Conservation (phyloP, 2,888 invertebrate genomes). For the Ornithoptera alexandrae region DNA sequence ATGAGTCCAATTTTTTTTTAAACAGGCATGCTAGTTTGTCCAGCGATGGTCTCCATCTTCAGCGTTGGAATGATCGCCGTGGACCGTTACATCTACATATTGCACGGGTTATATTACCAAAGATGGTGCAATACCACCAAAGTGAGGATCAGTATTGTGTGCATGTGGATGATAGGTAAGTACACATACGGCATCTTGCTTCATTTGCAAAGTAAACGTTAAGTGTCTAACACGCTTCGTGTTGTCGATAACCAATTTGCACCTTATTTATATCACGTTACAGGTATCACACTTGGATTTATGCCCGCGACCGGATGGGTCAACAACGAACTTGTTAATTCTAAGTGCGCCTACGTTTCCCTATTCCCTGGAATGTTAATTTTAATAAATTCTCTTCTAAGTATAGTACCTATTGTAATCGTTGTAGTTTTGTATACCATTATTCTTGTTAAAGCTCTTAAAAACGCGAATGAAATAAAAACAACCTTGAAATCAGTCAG, state of each 20-base stretch:
- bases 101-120: conserved; percentile 82
- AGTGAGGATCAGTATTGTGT: conserved; percentile 76
- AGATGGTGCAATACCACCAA: conserved; percentile 80
- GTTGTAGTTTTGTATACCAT: conserved; percentile 78
- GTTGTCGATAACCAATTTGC: conserved; percentile 33
- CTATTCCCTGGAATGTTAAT: conserved; percentile 78
- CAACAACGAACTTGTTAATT: conserved; percentile 50
- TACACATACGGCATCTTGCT: neutral
- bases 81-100: conserved; percentile 83
- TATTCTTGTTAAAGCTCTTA: conserved; percentile 79
- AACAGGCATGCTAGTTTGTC: conserved; percentile 82
- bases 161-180: conserved; percentile 81
- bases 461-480: conserved; percentile 60
- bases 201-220: conserved; percentile 12
- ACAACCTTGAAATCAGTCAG: conserved; percentile 48
- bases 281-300: conserved; percentile 80
- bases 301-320: conserved; percentile 81
- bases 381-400: conserved; percentile 76
- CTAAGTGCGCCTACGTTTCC: conserved; percentile 78
- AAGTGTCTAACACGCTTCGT: conserved; percentile 23
- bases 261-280: conserved; percentile 32
- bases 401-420: conserved; percentile 71
- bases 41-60: conserved; percentile 82
- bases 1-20: conserved; percentile 3
- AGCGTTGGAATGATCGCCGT: conserved; percentile 82